A percentile compares a stretch with the other conserved stretches of the same genome.
Evolutionary conservation across 1,140 invertebrate species (phyloP).

Genomic region (Drosophila varians): DNA sequence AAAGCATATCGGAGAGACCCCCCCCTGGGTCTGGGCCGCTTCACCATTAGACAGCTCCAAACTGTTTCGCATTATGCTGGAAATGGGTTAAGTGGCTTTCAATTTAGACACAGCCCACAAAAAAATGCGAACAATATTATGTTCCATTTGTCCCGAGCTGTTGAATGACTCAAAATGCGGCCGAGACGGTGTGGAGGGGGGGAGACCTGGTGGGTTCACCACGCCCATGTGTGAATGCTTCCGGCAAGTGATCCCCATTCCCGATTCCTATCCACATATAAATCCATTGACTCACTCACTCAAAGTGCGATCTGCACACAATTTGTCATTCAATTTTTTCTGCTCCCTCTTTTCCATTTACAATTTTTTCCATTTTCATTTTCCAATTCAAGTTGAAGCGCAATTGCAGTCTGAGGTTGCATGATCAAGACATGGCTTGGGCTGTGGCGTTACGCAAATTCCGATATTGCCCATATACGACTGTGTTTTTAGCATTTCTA

Average conservation of each 20-base stretch:
- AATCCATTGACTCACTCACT: conserved; percentile 46
- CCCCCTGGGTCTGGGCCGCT: not conserved
- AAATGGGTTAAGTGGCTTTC: conserved; percentile 80
- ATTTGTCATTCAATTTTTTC: conserved; percentile 48
- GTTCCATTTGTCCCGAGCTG: conserved; percentile 43
- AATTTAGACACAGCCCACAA: conserved; percentile 51
- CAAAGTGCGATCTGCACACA: conserved; percentile 13
- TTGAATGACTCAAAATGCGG: conserved; percentile 54
- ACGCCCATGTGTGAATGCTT: conserved; percentile 47
- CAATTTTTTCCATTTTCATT: conserved; percentile 4
- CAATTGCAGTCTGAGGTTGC: conserved; percentile 27
- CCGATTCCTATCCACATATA: conserved; percentile 4
- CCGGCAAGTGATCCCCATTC: conserved; percentile 23
- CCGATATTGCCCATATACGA: conserved; percentile 6
- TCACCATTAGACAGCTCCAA: conserved; percentile 34
- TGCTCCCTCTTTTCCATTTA: conserved; percentile 2
- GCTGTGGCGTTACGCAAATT: conserved; percentile 35
- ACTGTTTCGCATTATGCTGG: conserved; percentile 73
- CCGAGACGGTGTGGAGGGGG: too few relatives aligned
- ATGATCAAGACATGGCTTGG: conserved; percentile 39
- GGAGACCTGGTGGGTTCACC: conserved; percentile 4
- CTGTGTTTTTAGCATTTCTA: conserved; percentile 12
- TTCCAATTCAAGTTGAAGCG: conserved; percentile 26
- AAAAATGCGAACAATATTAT: conserved; percentile 51
- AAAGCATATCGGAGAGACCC: conserved; percentile 36